Conservation (phyloP, 2,888 invertebrate species). For the Cataglyphis rosenhaueri region DNA sequence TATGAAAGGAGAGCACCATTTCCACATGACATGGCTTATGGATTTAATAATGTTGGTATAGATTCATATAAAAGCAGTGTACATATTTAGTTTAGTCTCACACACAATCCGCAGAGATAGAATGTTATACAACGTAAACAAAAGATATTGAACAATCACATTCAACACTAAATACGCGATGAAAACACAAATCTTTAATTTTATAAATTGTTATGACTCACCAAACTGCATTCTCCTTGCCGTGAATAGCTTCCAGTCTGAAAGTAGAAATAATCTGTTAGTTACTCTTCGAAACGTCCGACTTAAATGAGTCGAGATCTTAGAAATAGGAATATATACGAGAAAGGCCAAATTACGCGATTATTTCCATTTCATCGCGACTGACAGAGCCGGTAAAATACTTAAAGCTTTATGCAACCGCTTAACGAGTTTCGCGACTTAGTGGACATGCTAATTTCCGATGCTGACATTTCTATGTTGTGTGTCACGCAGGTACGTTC, state of each 20-base stretch:
- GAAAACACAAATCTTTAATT: constrained; percentile 17
- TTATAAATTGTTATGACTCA: constrained; percentile 24
- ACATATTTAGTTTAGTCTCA: neutral
- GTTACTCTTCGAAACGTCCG: neutral
- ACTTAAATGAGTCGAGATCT: neutral
- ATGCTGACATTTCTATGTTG: constrained; percentile 29
- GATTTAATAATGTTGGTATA: constrained; percentile 2
- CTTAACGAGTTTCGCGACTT: constrained; percentile 39
- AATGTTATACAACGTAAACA: neutral
- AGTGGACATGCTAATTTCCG: constrained; percentile 46
- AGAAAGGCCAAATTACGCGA: neutral
- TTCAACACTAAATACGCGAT: constrained; percentile 3
- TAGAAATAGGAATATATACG: constrained; percentile 7
- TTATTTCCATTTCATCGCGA: constrained; percentile 25
- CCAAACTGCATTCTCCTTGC: neutral
- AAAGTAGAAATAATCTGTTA: constrained; percentile 39
- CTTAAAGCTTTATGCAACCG: constrained; percentile 7
- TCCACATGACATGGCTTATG: neutral
- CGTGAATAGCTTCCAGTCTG: neutral
- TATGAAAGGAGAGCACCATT: neutral
- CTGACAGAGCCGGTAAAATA: neutral
- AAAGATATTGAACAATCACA: neutral
- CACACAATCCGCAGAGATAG: neutral
- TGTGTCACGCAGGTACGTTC: constrained; percentile 75
- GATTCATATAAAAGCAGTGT: neutral